Conservation (phyloP, 2,888 invertebrate species). For the Mesoligia furuncula region DNA sequence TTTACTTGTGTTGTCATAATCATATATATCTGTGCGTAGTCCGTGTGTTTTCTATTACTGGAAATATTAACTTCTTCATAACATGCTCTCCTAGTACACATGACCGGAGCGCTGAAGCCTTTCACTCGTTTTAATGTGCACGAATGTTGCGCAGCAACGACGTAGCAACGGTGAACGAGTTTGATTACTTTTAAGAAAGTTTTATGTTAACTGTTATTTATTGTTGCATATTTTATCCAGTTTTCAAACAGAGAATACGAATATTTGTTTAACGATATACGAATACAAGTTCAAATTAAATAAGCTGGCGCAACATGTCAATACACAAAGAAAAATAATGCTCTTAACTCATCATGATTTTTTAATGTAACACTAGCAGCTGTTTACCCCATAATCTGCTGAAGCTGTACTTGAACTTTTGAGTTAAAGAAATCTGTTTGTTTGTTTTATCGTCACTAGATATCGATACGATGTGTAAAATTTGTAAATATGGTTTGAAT, state of each 20-base stretch:
- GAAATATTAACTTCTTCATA: not conserved
- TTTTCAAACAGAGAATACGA: too few relatives aligned
- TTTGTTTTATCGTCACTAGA: too few relatives aligned
- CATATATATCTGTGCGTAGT: conserved; percentile 4
- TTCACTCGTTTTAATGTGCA: not conserved
- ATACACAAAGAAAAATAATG: too few relatives aligned
- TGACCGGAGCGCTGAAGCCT: conserved; percentile 9
- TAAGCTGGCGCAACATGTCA: too few relatives aligned
- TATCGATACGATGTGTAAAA: too few relatives aligned
- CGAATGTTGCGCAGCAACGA: not conserved
- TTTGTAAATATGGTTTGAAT: too few relatives aligned
- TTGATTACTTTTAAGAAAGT: not conserved
- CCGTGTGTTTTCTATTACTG: not conserved
- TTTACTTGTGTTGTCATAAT: not conserved
- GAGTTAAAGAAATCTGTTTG: too few relatives aligned
- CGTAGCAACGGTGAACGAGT: not conserved
- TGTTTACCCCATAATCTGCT: not conserved
- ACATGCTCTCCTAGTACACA: conserved; percentile 10
- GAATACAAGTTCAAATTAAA: too few relatives aligned
- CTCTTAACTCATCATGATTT: too few relatives aligned
- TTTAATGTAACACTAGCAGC: not conserved
- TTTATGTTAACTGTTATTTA: not conserved
- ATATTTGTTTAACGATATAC: too few relatives aligned
- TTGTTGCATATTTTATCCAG: too few relatives aligned
- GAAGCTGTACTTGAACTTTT: too few relatives aligned